Base-by-base conservation (phyloP, 2,888 invertebrate genomes). In the Cecidostiba fungosa region DNA sequence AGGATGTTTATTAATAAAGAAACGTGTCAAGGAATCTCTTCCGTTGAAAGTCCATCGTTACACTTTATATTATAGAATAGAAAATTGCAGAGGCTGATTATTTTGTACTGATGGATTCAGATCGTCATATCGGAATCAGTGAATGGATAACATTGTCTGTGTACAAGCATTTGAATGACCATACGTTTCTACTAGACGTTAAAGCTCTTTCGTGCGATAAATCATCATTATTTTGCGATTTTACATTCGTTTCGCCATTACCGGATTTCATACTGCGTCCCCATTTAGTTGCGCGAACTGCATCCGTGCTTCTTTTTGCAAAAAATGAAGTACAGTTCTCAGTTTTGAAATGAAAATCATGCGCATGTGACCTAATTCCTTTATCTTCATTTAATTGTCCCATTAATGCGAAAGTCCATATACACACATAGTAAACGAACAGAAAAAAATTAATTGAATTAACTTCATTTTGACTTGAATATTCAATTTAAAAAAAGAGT, bases 141-240 rank as follows among this genome's bases (percentile, higher is more conserved):
- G 62, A 78, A 62, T 78, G 36, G 62, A 73, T 29, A 26, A 79
- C 62, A 26, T 69, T n/a, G 6, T 59, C n/a, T 59, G 6, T 23
- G 54, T 2, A 23, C 8, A 76, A 70, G 32, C 36, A 32, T 79
- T 79, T 26, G 32, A 69, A 78, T 59, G 77, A 84, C 74, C 81
- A 78, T 19, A 78, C 8, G 66, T 39, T 77, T 78, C 73, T 43
- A 29, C n/a, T 39, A 73, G 80, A 79, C 39, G 47, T 14, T 5
- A 62, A n/a, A 39, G 62, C 79, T 84, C 77, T 36, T 84, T 79
- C 77, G 50, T 8, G 69, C 54, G 62, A 85, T 86, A 85, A 82
- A 86, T 86, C 86, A 82, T 86, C 84, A 79, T 85, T 85, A 79
- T 82, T 84, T 79, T 23, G 72, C 72, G 39, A 78, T 84, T 85